These are phyloP conservation scores for rat (Rattus norvegicus) DNA, from an alignment of 2,113 vertebrate species.

Conservation along the genomic window GRCr8 NC_086024.1:32280501-32281000, in stretches of 20 bases:
- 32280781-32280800: background rate
- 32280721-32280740: background rate
- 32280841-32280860: background rate
- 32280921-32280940: background rate
- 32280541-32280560: background rate
- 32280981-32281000: background rate
- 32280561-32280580: background rate
- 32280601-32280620: constrained; percentile 6
- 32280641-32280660: background rate
- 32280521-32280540: background rate
- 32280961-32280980: background rate
- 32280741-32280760: background rate
- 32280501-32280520: background rate
- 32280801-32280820: constrained; percentile 9
- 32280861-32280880: background rate
- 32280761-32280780: background rate
- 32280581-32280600: background rate
- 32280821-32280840: background rate
- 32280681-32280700: background rate
- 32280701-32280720: background rate
- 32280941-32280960: background rate
- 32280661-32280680: background rate
- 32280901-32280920: background rate
- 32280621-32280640: background rate
- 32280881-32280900: background rate